A percentile compares a stretch with the other conserved stretches of the same genome.
phyloP scores from a whole-genome alignment of 2,797 vertebrate species.

The Rhynchonycteris naso region DNA sequence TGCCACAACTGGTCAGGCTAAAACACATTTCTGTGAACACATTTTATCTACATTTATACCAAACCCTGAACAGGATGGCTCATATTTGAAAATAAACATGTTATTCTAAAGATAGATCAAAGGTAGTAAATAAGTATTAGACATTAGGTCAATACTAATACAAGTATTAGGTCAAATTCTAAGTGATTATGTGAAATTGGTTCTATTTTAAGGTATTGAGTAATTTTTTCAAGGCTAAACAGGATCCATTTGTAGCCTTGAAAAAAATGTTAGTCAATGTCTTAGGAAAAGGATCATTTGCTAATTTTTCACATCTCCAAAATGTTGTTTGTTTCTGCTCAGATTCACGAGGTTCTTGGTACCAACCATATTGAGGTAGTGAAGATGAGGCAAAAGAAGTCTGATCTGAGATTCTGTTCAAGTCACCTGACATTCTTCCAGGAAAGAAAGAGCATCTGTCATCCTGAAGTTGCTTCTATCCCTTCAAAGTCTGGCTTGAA shows the following conservation, averaged over 20 bases:
- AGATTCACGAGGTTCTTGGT: not conserved
- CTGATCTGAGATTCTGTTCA: not conserved
- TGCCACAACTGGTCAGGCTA: too few species aligned
- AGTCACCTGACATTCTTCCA: not conserved
- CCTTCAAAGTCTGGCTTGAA: not conserved
- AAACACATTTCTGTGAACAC: not conserved
- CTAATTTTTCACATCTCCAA: not conserved
- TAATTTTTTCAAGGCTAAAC: not conserved
- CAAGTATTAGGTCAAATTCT: slow-evolving; percentile 19
- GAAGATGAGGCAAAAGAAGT: not conserved
- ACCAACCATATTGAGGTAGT: not conserved
- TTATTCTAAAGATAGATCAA: slow-evolving; percentile 40
- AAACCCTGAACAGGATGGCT: slow-evolving; percentile 67
- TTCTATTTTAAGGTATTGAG: not conserved
- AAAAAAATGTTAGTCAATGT: not conserved
- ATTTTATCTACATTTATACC: slow-evolving; percentile 77
- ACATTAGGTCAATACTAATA: too few species aligned
- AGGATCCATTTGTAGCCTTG: not conserved
- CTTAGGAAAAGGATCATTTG: not conserved
- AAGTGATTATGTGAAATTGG: slow-evolving; percentile 3
- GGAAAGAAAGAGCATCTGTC: not conserved
- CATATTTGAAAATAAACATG: not conserved
- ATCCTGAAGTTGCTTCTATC: not conserved
- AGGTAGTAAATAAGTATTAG: not conserved
- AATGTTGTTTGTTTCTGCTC: not conserved